A percentile compares a stretch with the other conserved stretches of the same genome.
These are phyloP conservation scores for Chromoteleia sp. DNA, from an alignment of 2,888 invertebrate species.

Conservation along the genomic window DNA sequence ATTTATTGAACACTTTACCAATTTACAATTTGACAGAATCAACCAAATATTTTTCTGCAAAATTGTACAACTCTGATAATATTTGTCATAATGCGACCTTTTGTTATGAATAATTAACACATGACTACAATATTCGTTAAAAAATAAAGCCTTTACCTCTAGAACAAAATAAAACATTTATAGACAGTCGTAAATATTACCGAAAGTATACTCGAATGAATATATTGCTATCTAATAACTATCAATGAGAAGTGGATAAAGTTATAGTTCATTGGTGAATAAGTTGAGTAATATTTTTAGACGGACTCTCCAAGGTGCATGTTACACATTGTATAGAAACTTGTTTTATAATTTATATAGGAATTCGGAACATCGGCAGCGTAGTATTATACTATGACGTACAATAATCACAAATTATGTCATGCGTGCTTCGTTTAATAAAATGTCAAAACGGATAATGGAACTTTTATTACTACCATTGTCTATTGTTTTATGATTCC, in stretches of 20 bases:
- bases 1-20: too few species aligned
- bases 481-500: too few species aligned
- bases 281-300: conserved; percentile 52
- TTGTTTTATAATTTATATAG: conserved; percentile 37
- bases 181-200: background rate
- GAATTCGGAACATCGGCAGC: conserved; percentile 24
- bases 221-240: conserved; percentile 23
- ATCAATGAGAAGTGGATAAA: conserved; percentile 46
- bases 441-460: too few species aligned
- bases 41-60: too few species aligned
- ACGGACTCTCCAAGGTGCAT: conserved; percentile 19
- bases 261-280: conserved; percentile 40
- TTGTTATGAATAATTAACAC: background rate
- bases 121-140: background rate
- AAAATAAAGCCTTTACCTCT: background rate
- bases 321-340: conserved; percentile 52
- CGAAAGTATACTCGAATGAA: conserved; percentile 22
- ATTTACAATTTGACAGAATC: too few species aligned
- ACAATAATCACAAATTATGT: conserved; percentile 44
- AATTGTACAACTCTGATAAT: too few species aligned
- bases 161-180: conserved; percentile 16
- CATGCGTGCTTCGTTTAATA: conserved; percentile 28
- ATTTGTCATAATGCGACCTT: background rate
- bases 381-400: conserved; percentile 24
- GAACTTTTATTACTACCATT: too few species aligned